Evolutionary conservation across 1,140 invertebrate genomes (phyloP), one percentile per base, ranked within the genome.

Genomic region (Tetramorium parvispinum): DNA sequence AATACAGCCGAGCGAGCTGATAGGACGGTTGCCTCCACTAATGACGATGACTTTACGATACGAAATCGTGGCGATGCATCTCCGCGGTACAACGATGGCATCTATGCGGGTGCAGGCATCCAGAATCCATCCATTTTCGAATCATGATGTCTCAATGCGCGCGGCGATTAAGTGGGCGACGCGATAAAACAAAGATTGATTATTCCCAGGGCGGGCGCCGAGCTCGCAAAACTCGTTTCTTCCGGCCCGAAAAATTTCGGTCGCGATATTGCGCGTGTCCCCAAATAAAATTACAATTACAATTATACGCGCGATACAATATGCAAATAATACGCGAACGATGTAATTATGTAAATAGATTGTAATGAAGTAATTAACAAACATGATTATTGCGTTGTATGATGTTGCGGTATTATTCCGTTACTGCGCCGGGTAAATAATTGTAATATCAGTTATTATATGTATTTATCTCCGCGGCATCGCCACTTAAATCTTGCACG

Each of bases 281-380:
- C 43, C 27, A 49, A 59, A 83, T 75, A 83, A 83, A 83, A 59
- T 83, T 61, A 83, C 49, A 49, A 49, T 73, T 73, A 46, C 43
- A 83, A 83, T 83, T 83, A 83, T 83, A 16, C 79, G 13, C 40
- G 32, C 32, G 68, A n/a, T 73, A 46, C 61, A 83, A 73, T 43
- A 83, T 75, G 79, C 68, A 75, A 83, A 83, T 75, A 83, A 83
- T 57, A 21, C 21, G 8, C 27, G 53, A 59, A 73, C 68, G 13
- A 43, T 70, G 13, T 49, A 83, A 83, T 83, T 83, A 83, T 83
- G 79, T 75, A 83, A 83, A 83, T 59, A 71, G 79, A 82, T 49
- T 83, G 55, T 75, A 83, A 83, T 59, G 79, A 83, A 83, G 79
- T 83, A 83, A 83, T 83, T 83, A 83, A 83, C 79, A 59, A 83